Evolutionary conservation across 2,113 vertebrate genomes (phyloP), one percentile per base, ranked within the genome.

Genomic region (Aleadryas rufinucha): DNA sequence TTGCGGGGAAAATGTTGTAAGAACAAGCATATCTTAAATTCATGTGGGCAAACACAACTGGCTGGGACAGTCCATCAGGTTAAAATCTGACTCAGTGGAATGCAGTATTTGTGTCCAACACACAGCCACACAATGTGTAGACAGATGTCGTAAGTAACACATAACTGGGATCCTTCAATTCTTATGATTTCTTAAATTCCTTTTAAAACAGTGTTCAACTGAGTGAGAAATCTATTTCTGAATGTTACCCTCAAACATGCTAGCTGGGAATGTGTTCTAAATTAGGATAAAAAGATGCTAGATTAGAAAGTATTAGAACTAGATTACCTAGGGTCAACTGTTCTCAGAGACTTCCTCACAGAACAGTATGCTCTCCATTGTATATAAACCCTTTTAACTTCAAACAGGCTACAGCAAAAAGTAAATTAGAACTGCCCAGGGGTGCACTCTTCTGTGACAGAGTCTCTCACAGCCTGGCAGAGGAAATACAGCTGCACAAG

Each of bases 231-330:
- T 16, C 27, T 83, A n/a, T 77, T 92, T 75, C 52, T 71, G 60
- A 27, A 30, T 56, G 28, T 53, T 60, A 71, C 64, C n/a, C 47
- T 93, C 44, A 33, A 86, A 74, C 9, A 37, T 2, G 11, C 35
- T 78, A 56, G 50, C 74, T 72, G 41, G 33, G 69, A 92, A 90
- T 50, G 26, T 53, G 56, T 71, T 93, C 94, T 95, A 94, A 91
- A 95, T 87, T 56, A 75, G 91, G 89, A 90, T 6, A 7, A 93
- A 94, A 95, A 94, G 28, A 71, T 54, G 52, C 13, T 84, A 72
- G 83, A 94, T 95, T 89, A 94, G 37, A 63, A 93, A 90, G 79
- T 56, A 93, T 92, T 92, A 95, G 57, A 95, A 87, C 44, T 84
- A 95, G 80, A 90, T 89, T 90, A 93, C 37, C 45, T 75, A 47